Evolutionary conservation across 1,140 invertebrate genomes (phyloP), one percentile per base, ranked within the genome.

Genomic region (Nebria ingens): DNA sequence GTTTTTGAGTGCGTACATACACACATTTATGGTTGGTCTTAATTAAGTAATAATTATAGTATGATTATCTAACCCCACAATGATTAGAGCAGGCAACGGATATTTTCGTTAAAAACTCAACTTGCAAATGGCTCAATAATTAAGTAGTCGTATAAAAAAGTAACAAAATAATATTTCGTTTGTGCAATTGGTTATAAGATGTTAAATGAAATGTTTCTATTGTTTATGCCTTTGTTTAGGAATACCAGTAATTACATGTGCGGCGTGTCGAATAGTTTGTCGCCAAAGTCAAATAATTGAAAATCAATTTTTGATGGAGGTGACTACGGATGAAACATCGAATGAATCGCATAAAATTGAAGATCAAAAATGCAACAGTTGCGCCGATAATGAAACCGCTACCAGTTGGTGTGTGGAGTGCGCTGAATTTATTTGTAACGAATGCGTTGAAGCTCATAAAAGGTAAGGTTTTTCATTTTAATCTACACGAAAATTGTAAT

Each of bases 351-450:
- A 68, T 51, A 63, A 65, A 2, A 71, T 75, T 51, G 73, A 78
- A 21, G 82, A 86, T 55, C 79, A 84, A 62, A 83, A 83, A 64
- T 93, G 91, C 71, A 91, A 84, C 58, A 91, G 84, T 64, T 93
- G 91, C 71, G 84, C 84, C 56, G 91, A 93, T 63, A 83, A 86
- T 61, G 82, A 84, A 51, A 75, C 79, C 12, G 89, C 89, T 29
- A 85, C 86, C 19, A 88, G 85, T 63, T 93, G 86, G 80, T 95
- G 92, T 71, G 80, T 85, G 0, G 88, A 93, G 65, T 95, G 92
- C 69, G 81, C 85, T 1, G 91, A 93, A 70, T 92, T 86, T 73
- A 89, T 95, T 55, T 95, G 91, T 74, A 86, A 91, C 66, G 87
- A 80, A 67, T 95, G 91, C 75, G 89, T 93, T 54, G 79, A 81